Base-by-base conservation (phyloP, 1,140 invertebrate species). In the Hylaeus anthracinus region DNA sequence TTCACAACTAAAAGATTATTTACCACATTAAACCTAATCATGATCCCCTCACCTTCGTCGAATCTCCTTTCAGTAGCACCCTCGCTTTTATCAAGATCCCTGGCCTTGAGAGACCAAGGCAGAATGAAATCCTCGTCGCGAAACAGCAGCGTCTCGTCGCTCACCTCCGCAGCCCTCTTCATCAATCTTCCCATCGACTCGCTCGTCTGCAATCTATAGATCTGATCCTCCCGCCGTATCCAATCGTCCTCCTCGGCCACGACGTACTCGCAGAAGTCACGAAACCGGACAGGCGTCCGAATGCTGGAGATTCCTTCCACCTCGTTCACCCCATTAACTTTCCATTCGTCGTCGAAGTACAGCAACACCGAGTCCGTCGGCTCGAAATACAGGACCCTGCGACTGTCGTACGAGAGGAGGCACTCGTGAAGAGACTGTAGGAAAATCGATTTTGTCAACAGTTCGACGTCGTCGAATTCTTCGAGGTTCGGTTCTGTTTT, bases 241-340 rank as follows among this genome's bases (percentile, higher is more conserved):
- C 94, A 95, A 15, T 93, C 92, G 66, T 88, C 90, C 63, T 94
- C 90, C 72, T 95, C 94, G 56, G 93, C 89, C 53, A 93, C 84
- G 43, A 95, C 92, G 87, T 94, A 94, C 72, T 94, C 92, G 87
- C 93, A 93, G 90, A 95, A 95, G 82, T 95, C 94, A 86, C 93
- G 90, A 37, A 95, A 86, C 72, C 94, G 93, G 51, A 95, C 85
- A 3, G 94, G 92, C n/a, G 94, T 95, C 3, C 93, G 89, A 73
- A 95, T 82, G 81, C 90, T 92, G 70, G 91, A 89, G 5, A 91
- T 85, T 90, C 92, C 92, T 83, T 92, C 91, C 56, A 92, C 88
- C 43, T 91, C 84, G 5, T 83, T 86, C 76, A 93, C 86, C 1
- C 88, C 89, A 63, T 91, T 87, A 41, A 86, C 81, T 79, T 91